These are phyloP conservation scores for Enoplolaimus lenunculus DNA, from an alignment of 2,888 invertebrate genomes.

Conservation along the genomic window DNA sequence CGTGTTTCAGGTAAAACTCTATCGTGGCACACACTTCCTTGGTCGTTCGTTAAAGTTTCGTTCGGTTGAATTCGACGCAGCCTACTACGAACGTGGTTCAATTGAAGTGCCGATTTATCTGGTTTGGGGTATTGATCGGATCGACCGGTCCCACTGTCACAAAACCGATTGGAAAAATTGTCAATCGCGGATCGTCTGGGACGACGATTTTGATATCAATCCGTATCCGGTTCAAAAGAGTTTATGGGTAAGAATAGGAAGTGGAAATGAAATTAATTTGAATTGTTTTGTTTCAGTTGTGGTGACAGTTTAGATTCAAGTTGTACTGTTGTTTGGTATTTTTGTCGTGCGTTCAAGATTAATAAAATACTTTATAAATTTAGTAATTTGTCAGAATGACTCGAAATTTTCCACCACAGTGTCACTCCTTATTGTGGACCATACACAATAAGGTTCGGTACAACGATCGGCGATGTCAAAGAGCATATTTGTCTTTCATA, in stretches of 20 bases:
- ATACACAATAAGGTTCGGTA: too few species aligned
- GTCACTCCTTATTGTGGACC: too few species aligned
- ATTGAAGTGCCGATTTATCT: conserved; percentile 1
- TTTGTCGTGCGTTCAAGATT: too few species aligned
- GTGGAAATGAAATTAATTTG: neutral
- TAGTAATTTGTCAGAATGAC: too few species aligned
- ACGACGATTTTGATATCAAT: conserved; percentile 34
- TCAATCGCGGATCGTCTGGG: conserved; percentile 32
- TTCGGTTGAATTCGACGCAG: neutral
- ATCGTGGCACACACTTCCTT: neutral
- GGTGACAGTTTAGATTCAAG: too few species aligned
- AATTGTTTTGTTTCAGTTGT: too few species aligned
- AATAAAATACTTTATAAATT: too few species aligned
- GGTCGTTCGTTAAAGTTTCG: neutral
- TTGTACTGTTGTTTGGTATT: too few species aligned
- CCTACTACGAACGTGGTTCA: conserved; percentile 11
- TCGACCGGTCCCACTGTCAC: conserved; percentile 29
- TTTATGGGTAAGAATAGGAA: conserved; percentile 32
- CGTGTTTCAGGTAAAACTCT: conserved; percentile 14
- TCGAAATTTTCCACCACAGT: too few species aligned
- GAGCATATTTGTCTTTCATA: too few species aligned
- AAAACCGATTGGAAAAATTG: conserved; percentile 31
- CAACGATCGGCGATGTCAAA: too few species aligned
- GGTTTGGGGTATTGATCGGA: conserved; percentile 14
- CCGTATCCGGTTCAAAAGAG: conserved; percentile 32